phyloP scores from a whole-genome alignment of 2,113 vertebrate genomes.

The Oncorhynchus keta region DNA sequence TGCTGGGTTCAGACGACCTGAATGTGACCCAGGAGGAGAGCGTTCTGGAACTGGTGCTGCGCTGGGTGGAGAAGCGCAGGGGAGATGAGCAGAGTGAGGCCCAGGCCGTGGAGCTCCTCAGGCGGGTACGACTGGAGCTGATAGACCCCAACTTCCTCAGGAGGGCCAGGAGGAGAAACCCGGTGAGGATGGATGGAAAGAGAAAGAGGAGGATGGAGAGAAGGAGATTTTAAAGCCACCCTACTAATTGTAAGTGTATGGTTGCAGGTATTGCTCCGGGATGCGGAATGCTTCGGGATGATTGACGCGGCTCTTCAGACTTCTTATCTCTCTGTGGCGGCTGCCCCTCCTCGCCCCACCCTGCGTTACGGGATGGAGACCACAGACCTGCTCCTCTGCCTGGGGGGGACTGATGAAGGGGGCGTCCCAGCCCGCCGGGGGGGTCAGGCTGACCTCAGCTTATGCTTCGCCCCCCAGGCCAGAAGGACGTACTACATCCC shows the following conservation, averaged over 20 bases:
- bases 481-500: constrained; percentile 81
- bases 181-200: constrained; percentile 49
- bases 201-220: background rate
- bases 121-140: constrained; percentile 81
- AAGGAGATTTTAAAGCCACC: background rate
- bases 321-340: constrained; percentile 69
- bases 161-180: constrained; percentile 84
- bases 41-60: constrained; percentile 85
- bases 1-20: constrained; percentile 87
- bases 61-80: constrained; percentile 79
- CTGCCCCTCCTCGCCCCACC: constrained; percentile 63
- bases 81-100: constrained; percentile 57
- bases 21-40: constrained; percentile 88
- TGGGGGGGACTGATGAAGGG: constrained; percentile 79
- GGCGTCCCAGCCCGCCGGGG: constrained; percentile 74
- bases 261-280: constrained; percentile 70
- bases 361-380: constrained; percentile 93
- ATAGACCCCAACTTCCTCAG: constrained; percentile 83
- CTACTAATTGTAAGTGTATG: background rate
- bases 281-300: constrained; percentile 71
- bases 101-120: constrained; percentile 80
- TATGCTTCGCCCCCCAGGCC: constrained; percentile 79
- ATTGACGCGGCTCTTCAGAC: constrained; percentile 66
- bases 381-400: constrained; percentile 82
- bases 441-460: constrained; percentile 82